Conservation (phyloP, 2,113 vertebrate species). For the Poicephalus gulielmi region DNA sequence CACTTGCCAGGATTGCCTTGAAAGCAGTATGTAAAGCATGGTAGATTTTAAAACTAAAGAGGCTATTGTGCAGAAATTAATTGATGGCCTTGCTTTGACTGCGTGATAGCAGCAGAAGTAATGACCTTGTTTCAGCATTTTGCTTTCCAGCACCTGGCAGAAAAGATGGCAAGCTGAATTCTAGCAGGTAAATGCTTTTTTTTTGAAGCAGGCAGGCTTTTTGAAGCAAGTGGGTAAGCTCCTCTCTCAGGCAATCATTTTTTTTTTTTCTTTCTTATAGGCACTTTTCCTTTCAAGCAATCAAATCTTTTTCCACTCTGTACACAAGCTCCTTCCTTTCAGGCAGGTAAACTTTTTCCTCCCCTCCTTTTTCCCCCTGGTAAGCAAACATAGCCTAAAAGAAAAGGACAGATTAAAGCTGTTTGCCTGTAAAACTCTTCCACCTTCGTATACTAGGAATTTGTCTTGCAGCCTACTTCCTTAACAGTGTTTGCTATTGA, state of each 20-base stretch:
- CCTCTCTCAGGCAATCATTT: not conserved
- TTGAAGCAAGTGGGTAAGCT: constrained; percentile 23
- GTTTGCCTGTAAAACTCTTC: constrained; percentile 30
- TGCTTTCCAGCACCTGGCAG: constrained; percentile 1
- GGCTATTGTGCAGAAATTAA: constrained; percentile 49
- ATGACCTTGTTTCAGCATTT: constrained; percentile 4
- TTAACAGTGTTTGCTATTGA: constrained; percentile 40
- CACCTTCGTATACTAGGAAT: not conserved
- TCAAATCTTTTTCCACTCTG: constrained; percentile 7
- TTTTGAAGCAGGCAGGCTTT: not conserved
- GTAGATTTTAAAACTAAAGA: constrained; percentile 11
- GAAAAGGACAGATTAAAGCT: constrained; percentile 21
- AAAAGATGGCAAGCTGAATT: not conserved
- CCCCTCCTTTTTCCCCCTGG: not conserved
- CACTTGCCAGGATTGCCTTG: constrained; percentile 27
- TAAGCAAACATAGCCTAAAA: constrained; percentile 44
- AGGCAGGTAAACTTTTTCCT: constrained; percentile 22
- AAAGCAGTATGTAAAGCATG: not conserved
- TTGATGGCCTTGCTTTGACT: constrained; percentile 23
- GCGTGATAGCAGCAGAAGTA: constrained; percentile 11
- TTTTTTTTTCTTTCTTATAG: constrained; percentile 34
- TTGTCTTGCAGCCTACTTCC: constrained; percentile 31
- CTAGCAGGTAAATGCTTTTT: not conserved
- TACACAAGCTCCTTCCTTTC: constrained; percentile 23
- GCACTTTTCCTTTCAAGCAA: constrained; percentile 21